Evolutionary conservation across 2,797 vertebrate species (phyloP), one percentile per base, ranked within the genome.

Genomic region (Rhynchonycteris naso): DNA sequence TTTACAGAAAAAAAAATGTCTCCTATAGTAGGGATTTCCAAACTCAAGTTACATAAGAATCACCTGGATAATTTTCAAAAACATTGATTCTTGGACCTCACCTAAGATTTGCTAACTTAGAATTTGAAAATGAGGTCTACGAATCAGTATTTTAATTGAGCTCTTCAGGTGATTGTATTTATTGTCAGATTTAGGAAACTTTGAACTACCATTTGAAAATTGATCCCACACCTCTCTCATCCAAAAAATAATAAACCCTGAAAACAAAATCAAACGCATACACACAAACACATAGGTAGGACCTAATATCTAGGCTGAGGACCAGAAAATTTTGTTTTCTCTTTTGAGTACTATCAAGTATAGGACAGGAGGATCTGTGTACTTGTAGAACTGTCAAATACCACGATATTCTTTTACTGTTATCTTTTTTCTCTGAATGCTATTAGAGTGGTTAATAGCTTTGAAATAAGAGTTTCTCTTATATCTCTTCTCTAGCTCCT

Each of bases 141-240:
- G 59, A 82, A 30, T 90, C 24, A 22, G 10, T 74, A 80, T 28
- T 94, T 84, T 91, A 93, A 78, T 43, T 83, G 87, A 65, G 18
- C 16, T 87, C 15, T 66, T 79, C 21, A 74, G n/a, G 14, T 74
- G 76, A 61, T 76, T 76, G 11, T 68, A 88, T 84, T 81, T 82
- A 76, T 75, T 88, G 56, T 43, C 24, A 71, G 21, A 92, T 85
- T 83, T 79, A 80, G 72, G 71, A 79, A 47, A 0, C 47, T 84
- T 71, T 84, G 90, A 88, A 30, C 22, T 75, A n/a, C 5, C 76
- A 43, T 68, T 75, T 88, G 63, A 87, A 93, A 90, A 95, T 81
- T 80, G 54, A 75, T 24, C 13, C 28, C 9, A 59, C 1, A 14
- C 1, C 19, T 28, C 50, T 4, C 10, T 16, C 7, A 38, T 68